A percentile compares a stretch with the other conserved stretches of the same genome.
phyloP scores from a whole-genome alignment of 1,140 invertebrate genomes.

The Akabosia matsudoensis region DNA sequence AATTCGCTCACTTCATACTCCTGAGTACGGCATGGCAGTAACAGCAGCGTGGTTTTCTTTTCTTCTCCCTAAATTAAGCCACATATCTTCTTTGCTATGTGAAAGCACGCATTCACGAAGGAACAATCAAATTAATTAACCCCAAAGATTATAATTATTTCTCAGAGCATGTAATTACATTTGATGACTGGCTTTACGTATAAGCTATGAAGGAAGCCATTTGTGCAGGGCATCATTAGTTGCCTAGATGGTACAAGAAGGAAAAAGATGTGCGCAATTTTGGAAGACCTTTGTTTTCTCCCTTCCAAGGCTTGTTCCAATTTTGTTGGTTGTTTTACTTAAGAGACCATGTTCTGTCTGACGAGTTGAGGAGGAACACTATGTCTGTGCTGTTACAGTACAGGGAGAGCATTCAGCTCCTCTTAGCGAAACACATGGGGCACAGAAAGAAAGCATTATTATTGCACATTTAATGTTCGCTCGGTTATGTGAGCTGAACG shows the following conservation, averaged over 20 bases:
- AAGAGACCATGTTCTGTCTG: not conserved
- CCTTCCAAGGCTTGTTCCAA: not conserved
- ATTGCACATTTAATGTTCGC: slow-evolving; percentile 11
- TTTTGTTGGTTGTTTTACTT: not conserved
- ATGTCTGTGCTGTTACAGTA: too few relatives aligned
- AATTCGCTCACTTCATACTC: not conserved
- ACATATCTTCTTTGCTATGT: not conserved
- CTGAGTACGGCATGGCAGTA: not conserved
- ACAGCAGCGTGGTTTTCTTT: not conserved
- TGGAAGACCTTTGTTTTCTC: not conserved
- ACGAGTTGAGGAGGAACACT: too few relatives aligned
- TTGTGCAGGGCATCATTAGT: slow-evolving; percentile 17
- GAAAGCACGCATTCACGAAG: slow-evolving; percentile 13
- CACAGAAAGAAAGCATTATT: not conserved
- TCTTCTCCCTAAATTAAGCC: slow-evolving; percentile 5
- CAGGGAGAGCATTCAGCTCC: not conserved
- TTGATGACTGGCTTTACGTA: slow-evolving; percentile 16
- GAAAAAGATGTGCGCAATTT: slow-evolving; percentile 15
- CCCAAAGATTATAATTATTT: slow-evolving; percentile 25
- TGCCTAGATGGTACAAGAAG: not conserved
- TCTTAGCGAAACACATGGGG: not conserved
- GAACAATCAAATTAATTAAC: slow-evolving; percentile 25
- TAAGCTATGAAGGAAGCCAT: slow-evolving; percentile 14
- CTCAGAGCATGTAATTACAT: slow-evolving; percentile 22
- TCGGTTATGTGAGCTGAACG: slow-evolving; percentile 10